These are phyloP conservation scores for Coregonus sp. DNA, from an alignment of 2,797 vertebrate genomes.

Conservation along the genomic window DNA sequence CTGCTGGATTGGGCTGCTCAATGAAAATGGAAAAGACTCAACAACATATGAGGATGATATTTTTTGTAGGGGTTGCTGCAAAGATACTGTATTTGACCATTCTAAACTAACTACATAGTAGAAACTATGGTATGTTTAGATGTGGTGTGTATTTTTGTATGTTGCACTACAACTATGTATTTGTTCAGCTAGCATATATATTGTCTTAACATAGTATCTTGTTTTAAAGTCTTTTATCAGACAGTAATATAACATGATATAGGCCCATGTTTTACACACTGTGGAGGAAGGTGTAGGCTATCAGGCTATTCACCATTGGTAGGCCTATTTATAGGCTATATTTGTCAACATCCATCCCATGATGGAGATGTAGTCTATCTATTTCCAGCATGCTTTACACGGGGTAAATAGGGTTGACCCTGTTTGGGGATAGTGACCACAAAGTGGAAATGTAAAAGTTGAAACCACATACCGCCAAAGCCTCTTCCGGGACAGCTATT, in stretches of 20 bases:
- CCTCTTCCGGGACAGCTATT: constrained; percentile 34
- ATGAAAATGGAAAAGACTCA: background rate
- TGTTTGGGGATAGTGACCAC: constrained; percentile 40
- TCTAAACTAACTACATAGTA: background rate
- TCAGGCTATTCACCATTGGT: background rate
- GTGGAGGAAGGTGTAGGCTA: background rate
- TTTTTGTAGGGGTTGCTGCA: background rate
- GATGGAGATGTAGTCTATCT: constrained; percentile 10
- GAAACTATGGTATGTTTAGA: background rate
- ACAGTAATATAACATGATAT: background rate
- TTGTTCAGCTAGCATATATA: background rate
- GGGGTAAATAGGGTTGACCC: constrained; percentile 38
- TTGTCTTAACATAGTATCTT: background rate
- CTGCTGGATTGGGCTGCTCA: background rate
- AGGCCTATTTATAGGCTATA: too few relatives aligned
- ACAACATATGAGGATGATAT: background rate
- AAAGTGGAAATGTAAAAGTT: constrained; percentile 42
- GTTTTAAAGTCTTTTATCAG: background rate
- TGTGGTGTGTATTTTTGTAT: background rate
- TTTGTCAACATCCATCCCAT: background rate
- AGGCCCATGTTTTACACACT: too few relatives aligned
- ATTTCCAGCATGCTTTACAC: constrained; percentile 21
- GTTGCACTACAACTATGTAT: background rate
- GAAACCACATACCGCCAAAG: constrained; percentile 17
- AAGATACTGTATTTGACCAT: background rate